Base-by-base conservation (phyloP, 2,113 vertebrate species). In the Bostrychus sinensis region DNA sequence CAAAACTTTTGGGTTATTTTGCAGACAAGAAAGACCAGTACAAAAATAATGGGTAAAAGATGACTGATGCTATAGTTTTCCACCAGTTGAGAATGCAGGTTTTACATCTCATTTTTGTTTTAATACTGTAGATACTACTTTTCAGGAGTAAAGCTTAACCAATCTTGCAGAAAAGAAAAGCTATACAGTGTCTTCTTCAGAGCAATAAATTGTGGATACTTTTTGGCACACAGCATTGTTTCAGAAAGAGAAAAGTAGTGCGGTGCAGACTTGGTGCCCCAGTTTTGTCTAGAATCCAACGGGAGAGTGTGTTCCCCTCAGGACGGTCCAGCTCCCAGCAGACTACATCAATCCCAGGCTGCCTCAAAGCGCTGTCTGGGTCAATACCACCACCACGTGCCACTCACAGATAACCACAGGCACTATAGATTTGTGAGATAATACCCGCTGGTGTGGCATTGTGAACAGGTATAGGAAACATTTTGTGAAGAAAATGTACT, bases 341-440 rank as follows among this genome's bases (percentile, higher is more conserved):
- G 84, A 81, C 61, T 72, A 71, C 80, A 82, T 83, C 83, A 86
- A 80, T 87, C 79, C 72, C 80, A 67, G 72, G 45, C 56, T 73
- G 61, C 82, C 80, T 71, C 5, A 46, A 42, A 83, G 85, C 65
- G 10, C 60, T 46, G 69, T 69, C 73, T 73, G 79, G 83, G 78
- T 80, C 81, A 70, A 83, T 86, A 77, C 66, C 58, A 64, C 73
- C 78, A 72, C 73, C 62, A 74, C 70, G 63, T 81, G 78, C 82
- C 77, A 66, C 61, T 79, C 68, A n/a, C 19, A 70, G 70, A 75
- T 74, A 80, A 74, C 74, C 74, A 42, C 72, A 78, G 75, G 53
- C 72, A 23, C 12, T 19, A 63, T 32, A 56, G 72, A 78, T 74
- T 72, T 50, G 28, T 17, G 2, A 54, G 70, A 72, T 58, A 60